Evolutionary conservation across 2,888 invertebrate genomes (phyloP), one percentile per base, ranked within the genome.

Genomic region (Thymelicus sylvestris): DNA sequence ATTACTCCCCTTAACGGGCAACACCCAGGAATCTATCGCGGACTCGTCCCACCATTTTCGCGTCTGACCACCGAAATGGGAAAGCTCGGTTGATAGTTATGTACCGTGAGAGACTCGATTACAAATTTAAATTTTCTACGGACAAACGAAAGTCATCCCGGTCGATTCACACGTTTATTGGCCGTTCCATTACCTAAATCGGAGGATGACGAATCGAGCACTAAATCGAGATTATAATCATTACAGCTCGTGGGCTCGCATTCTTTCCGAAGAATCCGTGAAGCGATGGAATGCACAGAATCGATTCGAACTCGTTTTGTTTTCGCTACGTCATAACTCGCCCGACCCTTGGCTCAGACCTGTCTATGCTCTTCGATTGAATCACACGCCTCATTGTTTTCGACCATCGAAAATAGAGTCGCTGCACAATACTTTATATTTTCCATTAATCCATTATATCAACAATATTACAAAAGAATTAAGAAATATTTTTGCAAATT

Each of bases 271-370:
- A 84, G 90, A 88, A 90, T 90, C 90, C 85, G 86, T 89, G 90
- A 86, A 87, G 87, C 89, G 84, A 84, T 83, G 92, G 93, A 90
- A 93, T 93, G 93, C 92, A 88, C 87, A 82, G 89, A 87, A 90
- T 90, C 91, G 88, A 88, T 90, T 88, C 85, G 81, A 88, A 92
- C 93, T 87, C 77, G 93, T 93, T 92, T 92, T 89, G 88, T 90
- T 92, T 92, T 91, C 89, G 92, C 93, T 88, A 92, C 91, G 92
- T 93, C 93, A 93, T 90, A 91, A 89, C 89, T 87, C 85, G 89
- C 80, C 82, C 83, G 85, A 82, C 84, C 82, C 81, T 79, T 78
- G 79, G 79, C 81, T 80, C 80, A 77, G 79, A 76, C 79, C 74
- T 75, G 72, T 66, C 60, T 57, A 57, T 70, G 69, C 71, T 60